Evolutionary conservation across 2,888 invertebrate species (phyloP), one percentile per base, ranked within the genome.

Genomic region (Ormyrus pomaceus): DNA sequence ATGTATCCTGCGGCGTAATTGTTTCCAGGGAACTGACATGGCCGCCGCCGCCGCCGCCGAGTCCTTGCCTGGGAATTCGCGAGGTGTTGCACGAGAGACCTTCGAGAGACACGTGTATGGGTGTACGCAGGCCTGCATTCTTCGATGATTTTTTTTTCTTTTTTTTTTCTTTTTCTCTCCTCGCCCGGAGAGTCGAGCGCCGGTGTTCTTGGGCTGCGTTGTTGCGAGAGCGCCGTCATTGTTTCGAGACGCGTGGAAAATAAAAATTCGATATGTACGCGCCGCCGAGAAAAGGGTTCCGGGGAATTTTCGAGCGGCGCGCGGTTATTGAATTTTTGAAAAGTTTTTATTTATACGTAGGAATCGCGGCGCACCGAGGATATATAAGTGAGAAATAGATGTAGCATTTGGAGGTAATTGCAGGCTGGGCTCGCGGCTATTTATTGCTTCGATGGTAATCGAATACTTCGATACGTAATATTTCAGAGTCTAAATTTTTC

Each of bases 1-100:
- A 79, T 82, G 68, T 82, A 84, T 83, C 86, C 85, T 84, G 84
- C 74, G 84, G 84, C 83, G 86, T 88, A 89, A 89, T 89, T 89
- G 88, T 89, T 89, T 89, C 87, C 88, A 86, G 87, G 89, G 87
- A 89, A 88, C 85, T 83, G 84, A 85, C 86, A 86, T 85, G 86
- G 78, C 76, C 75, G 75, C 72, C 46, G 66, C 13, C 11, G 50
- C 50, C 45, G 11, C 71, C 70, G 62, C 73, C 55, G 81, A 87
- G 88, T 87, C 88, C 87, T 88, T 87, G 87, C 86, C 87, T 89
- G 89, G 87, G 87, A 89, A 89, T 86, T 58, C 68, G 62, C 70
- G 62, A 70, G 73, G 75, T 75, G 75, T 75, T 79, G 55, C 56
- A 62, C 62, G n/a, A 61, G 58, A 59, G 69, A 48, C 68, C 73